Evolutionary conservation across 2,113 vertebrate genomes (phyloP).

Genomic region (Macrotus californicus): DNA sequence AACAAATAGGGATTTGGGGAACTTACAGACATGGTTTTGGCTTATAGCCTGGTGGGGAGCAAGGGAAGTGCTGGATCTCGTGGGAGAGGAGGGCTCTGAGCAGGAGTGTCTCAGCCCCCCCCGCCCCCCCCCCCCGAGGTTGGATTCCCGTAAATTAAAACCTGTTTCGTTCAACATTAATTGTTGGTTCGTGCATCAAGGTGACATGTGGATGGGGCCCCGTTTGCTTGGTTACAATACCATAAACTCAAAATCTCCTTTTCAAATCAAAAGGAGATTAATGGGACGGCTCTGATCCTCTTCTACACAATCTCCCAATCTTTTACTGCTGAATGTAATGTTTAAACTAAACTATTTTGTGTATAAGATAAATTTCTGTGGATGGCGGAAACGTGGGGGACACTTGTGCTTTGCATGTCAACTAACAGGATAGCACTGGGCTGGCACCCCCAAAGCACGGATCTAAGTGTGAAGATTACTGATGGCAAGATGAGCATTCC

Average conservation of each 20-base stretch:
- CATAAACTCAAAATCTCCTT: background rate
- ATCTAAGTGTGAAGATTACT: background rate
- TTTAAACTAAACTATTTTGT: background rate
- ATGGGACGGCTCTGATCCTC: background rate
- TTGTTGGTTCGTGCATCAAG: too few relatives aligned
- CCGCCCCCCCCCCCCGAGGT: too few relatives aligned
- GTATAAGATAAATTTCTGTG: background rate
- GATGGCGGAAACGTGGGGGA: background rate
- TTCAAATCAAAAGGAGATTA: background rate
- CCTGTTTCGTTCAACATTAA: too few relatives aligned
- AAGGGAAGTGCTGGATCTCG: too few relatives aligned
- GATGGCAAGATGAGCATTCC: background rate
- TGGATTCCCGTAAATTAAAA: too few relatives aligned
- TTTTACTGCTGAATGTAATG: background rate
- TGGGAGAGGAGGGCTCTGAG: too few relatives aligned
- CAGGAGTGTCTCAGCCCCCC: too few relatives aligned
- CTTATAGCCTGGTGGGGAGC: too few relatives aligned
- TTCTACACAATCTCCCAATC: background rate
- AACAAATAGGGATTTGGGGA: too few relatives aligned
- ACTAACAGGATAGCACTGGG: background rate
- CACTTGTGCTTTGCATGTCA: background rate
- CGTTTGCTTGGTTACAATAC: too few relatives aligned
- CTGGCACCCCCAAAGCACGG: background rate
- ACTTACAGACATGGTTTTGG: too few relatives aligned
- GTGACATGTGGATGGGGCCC: too few relatives aligned